phyloP scores from a whole-genome alignment of 2,797 vertebrate genomes.

The Triplophysa yarkandensis region DNA sequence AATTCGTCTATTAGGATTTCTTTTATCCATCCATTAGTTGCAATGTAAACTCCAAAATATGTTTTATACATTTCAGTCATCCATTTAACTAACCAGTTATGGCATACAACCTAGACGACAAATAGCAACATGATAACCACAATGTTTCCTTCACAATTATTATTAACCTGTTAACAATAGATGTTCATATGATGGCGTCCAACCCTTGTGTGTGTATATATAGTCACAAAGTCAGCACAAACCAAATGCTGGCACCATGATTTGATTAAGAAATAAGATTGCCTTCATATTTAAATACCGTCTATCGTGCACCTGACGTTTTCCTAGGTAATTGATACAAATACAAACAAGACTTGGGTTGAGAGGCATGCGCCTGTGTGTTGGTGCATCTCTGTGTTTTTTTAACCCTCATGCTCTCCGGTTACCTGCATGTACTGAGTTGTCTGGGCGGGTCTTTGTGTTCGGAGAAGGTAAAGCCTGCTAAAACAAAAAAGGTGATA shows the following conservation, averaged over 20 bases:
- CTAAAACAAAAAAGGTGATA: slow-evolving; percentile 48
- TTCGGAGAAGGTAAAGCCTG: slow-evolving; percentile 52
- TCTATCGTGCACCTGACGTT: slow-evolving; percentile 33
- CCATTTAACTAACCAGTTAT: too few relatives aligned
- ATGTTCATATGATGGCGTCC: too few relatives aligned
- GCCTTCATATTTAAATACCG: slow-evolving; percentile 70
- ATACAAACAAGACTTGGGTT: slow-evolving; percentile 46
- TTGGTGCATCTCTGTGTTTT: slow-evolving; percentile 63
- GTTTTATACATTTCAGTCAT: too few relatives aligned
- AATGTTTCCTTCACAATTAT: too few relatives aligned
- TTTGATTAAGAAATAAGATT: slow-evolving; percentile 72
- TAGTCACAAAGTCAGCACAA: slow-evolving; percentile 26
- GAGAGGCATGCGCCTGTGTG: slow-evolving; percentile 47
- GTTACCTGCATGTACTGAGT: slow-evolving; percentile 64
- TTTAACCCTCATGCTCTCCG: slow-evolving; percentile 69
- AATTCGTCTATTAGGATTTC: too few relatives aligned
- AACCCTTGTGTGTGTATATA: neutral
- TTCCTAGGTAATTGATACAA: slow-evolving; percentile 43
- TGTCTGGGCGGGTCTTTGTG: slow-evolving; percentile 55
- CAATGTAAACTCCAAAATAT: too few relatives aligned
- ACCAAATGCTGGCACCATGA: slow-evolving; percentile 57
- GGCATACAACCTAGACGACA: too few relatives aligned
- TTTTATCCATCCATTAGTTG: too few relatives aligned
- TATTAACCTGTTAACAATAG: too few relatives aligned
- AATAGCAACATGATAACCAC: too few relatives aligned